Conservation (phyloP, 2,888 invertebrate genomes). For the Malthinus flaveolus region DNA sequence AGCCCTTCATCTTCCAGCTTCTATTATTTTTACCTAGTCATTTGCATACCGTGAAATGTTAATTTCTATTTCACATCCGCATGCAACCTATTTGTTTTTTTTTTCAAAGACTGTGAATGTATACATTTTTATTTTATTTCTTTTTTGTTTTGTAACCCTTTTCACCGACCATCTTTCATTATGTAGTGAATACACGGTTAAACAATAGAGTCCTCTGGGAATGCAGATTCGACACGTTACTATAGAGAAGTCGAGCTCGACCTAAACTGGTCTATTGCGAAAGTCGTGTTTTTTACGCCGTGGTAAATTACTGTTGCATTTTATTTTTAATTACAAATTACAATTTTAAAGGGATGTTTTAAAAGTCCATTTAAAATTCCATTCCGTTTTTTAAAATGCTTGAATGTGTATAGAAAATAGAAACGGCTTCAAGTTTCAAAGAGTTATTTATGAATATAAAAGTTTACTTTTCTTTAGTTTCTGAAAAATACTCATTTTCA, state of each 20-base stretch:
- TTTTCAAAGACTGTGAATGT: slow-evolving; percentile 33
- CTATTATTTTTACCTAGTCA: slow-evolving; percentile 45
- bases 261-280: slow-evolving; percentile 10
- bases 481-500: no score
- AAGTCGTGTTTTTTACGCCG: not conserved
- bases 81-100: slow-evolving; percentile 40
- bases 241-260: slow-evolving; percentile 13
- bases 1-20: slow-evolving; percentile 34
- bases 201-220: slow-evolving; percentile 36
- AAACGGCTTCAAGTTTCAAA: no score
- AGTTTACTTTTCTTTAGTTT: no score
- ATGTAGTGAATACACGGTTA: slow-evolving; percentile 38
- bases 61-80: slow-evolving; percentile 44
- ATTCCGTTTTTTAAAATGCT: no score
- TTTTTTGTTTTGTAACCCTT: slow-evolving; percentile 37
- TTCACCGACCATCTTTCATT: slow-evolving; percentile 42
- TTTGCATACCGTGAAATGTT: slow-evolving; percentile 47
- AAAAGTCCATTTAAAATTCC: no score
- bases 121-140: slow-evolving; percentile 41
- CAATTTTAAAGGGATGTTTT: no score
- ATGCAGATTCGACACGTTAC: slow-evolving; percentile 26
- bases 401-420: no score
- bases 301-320: no score
- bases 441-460: no score
- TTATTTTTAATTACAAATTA: no score